These are phyloP conservation scores for Apamea crenata DNA, from an alignment of 2,888 invertebrate genomes.

Conservation along the genomic window DNA sequence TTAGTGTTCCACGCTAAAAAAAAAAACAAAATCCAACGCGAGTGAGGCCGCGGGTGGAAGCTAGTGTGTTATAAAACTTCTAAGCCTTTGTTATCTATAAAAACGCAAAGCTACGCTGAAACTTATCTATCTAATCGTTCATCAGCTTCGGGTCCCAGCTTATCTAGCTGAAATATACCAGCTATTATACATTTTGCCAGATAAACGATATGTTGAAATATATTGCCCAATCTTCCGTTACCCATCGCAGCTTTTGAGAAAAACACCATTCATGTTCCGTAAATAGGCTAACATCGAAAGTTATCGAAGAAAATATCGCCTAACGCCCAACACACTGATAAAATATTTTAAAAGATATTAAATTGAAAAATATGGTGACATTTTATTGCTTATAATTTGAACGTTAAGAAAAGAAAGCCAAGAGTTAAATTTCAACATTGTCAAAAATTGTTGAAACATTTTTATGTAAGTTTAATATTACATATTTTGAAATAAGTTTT, in stretches of 20 bases:
- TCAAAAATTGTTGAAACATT: slow-evolving; percentile 43
- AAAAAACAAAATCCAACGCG: too few relatives aligned
- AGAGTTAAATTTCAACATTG: slow-evolving; percentile 46
- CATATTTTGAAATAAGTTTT: slow-evolving; percentile 47
- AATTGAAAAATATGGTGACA: slow-evolving; percentile 66
- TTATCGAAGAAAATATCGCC: slow-evolving; percentile 54
- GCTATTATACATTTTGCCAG: slow-evolving; percentile 38
- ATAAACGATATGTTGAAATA: slow-evolving; percentile 55
- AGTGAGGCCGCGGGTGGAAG: too few relatives aligned
- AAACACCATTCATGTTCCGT: slow-evolving; percentile 56
- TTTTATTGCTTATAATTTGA: slow-evolving; percentile 64
- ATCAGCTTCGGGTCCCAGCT: slow-evolving; percentile 26
- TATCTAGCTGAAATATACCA: slow-evolving; percentile 44
- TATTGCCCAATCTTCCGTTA: slow-evolving; percentile 54
- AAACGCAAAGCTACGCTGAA: slow-evolving; percentile 1
- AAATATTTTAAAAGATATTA: slow-evolving; percentile 67
- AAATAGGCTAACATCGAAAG: slow-evolving; percentile 53
- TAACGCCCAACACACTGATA: slow-evolving; percentile 55
- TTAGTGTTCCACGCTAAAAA: not conserved
- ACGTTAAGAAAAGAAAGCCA: slow-evolving; percentile 60
- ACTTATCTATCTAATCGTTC: slow-evolving; percentile 22
- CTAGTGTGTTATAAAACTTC: not conserved
- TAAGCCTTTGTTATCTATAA: slow-evolving; percentile 1
- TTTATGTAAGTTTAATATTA: slow-evolving; percentile 55
- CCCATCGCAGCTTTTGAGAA: slow-evolving; percentile 50